Percentiles rank a stretch among this genome's conserved stretches.
Evolutionary conservation across 2,888 invertebrate species (phyloP).

Genomic region (Rutpela maculata): DNA sequence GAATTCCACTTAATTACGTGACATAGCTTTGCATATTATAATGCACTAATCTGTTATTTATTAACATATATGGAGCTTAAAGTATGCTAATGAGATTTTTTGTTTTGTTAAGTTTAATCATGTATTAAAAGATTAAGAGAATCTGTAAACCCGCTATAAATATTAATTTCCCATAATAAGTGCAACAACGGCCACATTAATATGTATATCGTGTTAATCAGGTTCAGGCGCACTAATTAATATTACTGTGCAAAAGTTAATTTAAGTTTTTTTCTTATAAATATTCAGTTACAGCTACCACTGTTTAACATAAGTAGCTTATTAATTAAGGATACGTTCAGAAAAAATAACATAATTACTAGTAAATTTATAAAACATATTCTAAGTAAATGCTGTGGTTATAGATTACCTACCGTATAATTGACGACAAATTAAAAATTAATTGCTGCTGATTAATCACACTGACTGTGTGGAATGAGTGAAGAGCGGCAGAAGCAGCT

Average conservation of each 20-base stretch:
- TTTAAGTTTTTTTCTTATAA: constrained; percentile 13
- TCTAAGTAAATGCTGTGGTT: constrained; percentile 1
- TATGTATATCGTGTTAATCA: constrained; percentile 28
- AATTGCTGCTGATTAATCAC: constrained; percentile 17
- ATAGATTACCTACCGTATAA: constrained; percentile 19
- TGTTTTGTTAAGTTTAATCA: constrained; percentile 5
- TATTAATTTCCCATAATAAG: constrained; percentile 12
- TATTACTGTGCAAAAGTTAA: constrained; percentile 16
- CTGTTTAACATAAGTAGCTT: constrained; percentile 28
- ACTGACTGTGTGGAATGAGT: constrained; percentile 36
- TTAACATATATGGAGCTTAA: constrained; percentile 7
- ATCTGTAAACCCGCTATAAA: constrained; percentile 1
- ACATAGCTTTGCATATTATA: background rate
- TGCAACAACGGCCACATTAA: background rate
- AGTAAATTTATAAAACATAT: constrained; percentile 20
- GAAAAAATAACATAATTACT: constrained; percentile 18
- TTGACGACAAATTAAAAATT: constrained; percentile 22
- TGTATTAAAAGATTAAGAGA: constrained; percentile 16
- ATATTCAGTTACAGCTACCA: constrained; percentile 22
- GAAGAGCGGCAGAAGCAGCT: constrained; percentile 8
- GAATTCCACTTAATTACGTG: background rate
- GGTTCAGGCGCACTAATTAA: constrained; percentile 25
- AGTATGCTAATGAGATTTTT: background rate
- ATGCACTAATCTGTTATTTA: background rate
- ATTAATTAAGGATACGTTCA: constrained; percentile 23